phyloP scores from a whole-genome alignment of 2,113 vertebrate species.

The Amazona vittata region DNA sequence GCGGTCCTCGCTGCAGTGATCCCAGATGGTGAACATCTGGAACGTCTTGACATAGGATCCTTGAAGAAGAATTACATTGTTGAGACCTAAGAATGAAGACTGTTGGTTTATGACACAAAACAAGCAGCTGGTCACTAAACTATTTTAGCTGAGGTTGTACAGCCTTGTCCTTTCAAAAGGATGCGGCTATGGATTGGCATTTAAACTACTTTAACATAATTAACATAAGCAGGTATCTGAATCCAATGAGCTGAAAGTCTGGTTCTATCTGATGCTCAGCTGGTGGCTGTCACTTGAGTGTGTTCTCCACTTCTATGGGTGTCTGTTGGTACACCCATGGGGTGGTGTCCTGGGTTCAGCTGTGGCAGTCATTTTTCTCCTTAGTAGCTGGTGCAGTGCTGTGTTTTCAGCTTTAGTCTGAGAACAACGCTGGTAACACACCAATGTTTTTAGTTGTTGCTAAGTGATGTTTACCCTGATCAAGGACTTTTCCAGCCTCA shows the following conservation, averaged over 20 bases:
- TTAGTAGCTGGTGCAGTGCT: background rate
- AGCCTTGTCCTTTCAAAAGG: background rate
- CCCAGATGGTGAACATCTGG: rapidly evolving
- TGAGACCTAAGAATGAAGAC: background rate
- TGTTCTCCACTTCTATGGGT: background rate
- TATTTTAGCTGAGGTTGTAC: background rate
- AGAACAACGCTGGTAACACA: background rate
- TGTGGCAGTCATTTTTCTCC: background rate
- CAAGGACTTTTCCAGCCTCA: background rate
- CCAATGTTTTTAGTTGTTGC: background rate
- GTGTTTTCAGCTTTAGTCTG: background rate
- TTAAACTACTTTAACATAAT: background rate
- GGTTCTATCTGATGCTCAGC: background rate
- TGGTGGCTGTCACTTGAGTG: background rate
- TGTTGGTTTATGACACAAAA: background rate
- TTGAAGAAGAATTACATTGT: background rate
- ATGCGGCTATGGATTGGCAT: background rate
- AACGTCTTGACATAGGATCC: background rate
- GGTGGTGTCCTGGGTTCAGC: background rate
- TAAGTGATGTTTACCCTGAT: background rate
- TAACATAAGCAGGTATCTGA: background rate
- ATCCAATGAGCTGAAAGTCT: background rate
- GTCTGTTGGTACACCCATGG: background rate
- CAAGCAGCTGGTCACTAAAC: background rate
- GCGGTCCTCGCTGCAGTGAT: background rate